A percentile compares a stretch with the other conserved stretches of the same genome.
These are phyloP conservation scores for Hipposideros larvatus DNA, from an alignment of 2,797 vertebrate species.

Conservation along the genomic window DNA sequence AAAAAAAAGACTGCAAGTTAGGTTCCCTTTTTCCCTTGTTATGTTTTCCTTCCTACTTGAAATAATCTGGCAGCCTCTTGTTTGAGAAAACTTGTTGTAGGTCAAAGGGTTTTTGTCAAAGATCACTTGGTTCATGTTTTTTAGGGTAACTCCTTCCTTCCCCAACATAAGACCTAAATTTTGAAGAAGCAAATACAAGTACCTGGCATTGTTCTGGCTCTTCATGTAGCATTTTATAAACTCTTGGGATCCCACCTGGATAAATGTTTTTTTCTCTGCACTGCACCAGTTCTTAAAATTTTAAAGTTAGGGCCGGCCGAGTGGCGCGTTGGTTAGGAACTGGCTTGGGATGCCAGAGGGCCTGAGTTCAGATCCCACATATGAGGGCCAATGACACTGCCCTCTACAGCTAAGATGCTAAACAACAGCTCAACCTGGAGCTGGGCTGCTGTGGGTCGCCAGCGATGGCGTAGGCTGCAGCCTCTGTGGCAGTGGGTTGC, in stretches of 20 bases:
- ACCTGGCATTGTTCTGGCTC: not conserved
- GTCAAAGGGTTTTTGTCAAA: not conserved
- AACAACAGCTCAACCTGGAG: too few relatives aligned
- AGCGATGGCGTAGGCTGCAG: too few relatives aligned
- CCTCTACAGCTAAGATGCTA: too few relatives aligned
- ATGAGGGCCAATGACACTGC: too few relatives aligned
- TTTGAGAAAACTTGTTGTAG: not conserved
- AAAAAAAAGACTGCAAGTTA: not conserved
- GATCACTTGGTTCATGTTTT: not conserved
- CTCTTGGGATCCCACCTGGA: not conserved
- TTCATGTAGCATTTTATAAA: not conserved
- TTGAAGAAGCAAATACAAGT: not conserved
- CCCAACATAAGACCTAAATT: not conserved
- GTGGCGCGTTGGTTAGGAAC: too few relatives aligned
- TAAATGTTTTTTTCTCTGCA: not conserved
- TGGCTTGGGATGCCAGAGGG: too few relatives aligned
- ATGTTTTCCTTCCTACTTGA: conserved; percentile 36
- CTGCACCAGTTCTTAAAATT: not conserved
- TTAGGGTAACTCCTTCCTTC: not conserved
- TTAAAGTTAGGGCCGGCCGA: not conserved
- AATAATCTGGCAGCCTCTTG: not conserved
- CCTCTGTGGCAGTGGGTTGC: too few relatives aligned
- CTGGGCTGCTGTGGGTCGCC: too few relatives aligned
- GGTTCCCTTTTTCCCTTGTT: not conserved
- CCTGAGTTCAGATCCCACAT: too few relatives aligned